A percentile compares a stretch with the other conserved stretches of the same genome.
phyloP scores from a whole-genome alignment of 2,113 vertebrate species.

The Tautogolabrus adspersus region DNA sequence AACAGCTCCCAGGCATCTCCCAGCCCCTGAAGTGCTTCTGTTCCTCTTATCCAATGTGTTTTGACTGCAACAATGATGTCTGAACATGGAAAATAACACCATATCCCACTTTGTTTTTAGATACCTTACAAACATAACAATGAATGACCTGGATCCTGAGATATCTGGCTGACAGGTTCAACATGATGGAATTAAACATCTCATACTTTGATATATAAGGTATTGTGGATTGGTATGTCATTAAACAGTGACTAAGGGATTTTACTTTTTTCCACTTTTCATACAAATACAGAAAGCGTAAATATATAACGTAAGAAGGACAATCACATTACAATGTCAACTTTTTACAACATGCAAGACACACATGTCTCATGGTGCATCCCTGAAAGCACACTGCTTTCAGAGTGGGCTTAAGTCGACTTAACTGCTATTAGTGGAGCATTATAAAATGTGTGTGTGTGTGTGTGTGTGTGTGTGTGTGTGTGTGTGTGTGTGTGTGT shows the following conservation, averaged over 20 bases:
- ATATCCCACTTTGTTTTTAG: constrained; percentile 68
- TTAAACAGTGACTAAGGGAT: background rate
- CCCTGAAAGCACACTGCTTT: constrained; percentile 62
- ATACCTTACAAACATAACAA: constrained; percentile 71
- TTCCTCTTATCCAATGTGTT: constrained; percentile 81
- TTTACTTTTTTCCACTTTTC: background rate
- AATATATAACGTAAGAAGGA: background rate
- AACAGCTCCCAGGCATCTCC: constrained; percentile 78
- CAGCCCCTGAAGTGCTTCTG: constrained; percentile 72
- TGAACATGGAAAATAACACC: constrained; percentile 80
- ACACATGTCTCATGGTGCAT: constrained; percentile 48
- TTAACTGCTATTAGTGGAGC: constrained; percentile 78
- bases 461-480: constrained; percentile 52
- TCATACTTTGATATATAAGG: background rate
- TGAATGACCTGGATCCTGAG: constrained; percentile 73
- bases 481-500: constrained; percentile 64
- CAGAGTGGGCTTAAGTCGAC: constrained; percentile 69
- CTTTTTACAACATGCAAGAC: constrained; percentile 44
- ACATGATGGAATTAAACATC: constrained; percentile 43
- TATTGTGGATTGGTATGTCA: background rate
- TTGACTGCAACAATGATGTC: constrained; percentile 75
- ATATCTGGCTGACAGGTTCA: constrained; percentile 76
- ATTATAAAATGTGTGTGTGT: constrained; percentile 72
- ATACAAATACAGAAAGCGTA: background rate
- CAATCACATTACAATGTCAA: background rate